Conservation (phyloP, 2,888 invertebrate genomes). For the Drosophila villosipedis region DNA sequence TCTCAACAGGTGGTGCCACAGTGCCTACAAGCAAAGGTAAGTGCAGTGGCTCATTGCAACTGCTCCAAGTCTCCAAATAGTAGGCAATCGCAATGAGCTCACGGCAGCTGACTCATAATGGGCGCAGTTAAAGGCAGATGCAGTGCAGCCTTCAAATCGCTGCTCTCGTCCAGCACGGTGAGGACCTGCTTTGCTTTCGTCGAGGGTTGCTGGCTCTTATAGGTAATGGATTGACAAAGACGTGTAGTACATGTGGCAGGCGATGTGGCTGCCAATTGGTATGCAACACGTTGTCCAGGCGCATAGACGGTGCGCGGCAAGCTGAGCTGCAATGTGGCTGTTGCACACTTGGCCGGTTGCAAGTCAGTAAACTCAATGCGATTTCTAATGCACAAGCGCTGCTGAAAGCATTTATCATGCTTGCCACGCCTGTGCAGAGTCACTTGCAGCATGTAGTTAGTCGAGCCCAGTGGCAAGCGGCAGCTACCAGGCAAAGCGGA, state of each 20-base stretch:
- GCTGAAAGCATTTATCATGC: conserved; percentile 57
- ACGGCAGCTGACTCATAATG: conserved; percentile 48
- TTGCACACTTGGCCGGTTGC: conserved; percentile 22
- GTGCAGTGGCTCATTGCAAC: conserved; percentile 16
- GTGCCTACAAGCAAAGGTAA: conserved; percentile 59
- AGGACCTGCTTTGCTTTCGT: conserved; percentile 43
- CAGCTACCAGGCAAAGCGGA: conserved; percentile 58
- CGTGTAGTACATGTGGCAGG: conserved; percentile 32
- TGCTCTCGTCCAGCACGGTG: conserved; percentile 45
- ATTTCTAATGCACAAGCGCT: conserved; percentile 55
- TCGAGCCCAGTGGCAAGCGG: conserved; percentile 51
- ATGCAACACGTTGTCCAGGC: conserved; percentile 68
- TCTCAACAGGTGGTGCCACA: conserved; percentile 57
- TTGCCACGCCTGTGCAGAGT: conserved; percentile 57
- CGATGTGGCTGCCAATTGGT: conserved; percentile 27
- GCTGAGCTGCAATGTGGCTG: conserved; percentile 15
- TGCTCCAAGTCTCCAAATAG: conserved; percentile 46
- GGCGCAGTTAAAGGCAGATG: conserved; percentile 61
- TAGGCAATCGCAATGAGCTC: conserved; percentile 53
- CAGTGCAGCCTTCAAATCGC: conserved; percentile 28
- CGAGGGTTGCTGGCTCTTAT: conserved; percentile 47
- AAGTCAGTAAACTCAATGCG: conserved; percentile 56
- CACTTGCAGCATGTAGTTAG: conserved; percentile 53
- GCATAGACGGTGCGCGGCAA: conserved; percentile 65
- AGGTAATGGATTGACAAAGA: conserved; percentile 59